Evolutionary conservation across 1,140 invertebrate genomes (phyloP).

Genomic region (Monomorium pharaonis): DNA sequence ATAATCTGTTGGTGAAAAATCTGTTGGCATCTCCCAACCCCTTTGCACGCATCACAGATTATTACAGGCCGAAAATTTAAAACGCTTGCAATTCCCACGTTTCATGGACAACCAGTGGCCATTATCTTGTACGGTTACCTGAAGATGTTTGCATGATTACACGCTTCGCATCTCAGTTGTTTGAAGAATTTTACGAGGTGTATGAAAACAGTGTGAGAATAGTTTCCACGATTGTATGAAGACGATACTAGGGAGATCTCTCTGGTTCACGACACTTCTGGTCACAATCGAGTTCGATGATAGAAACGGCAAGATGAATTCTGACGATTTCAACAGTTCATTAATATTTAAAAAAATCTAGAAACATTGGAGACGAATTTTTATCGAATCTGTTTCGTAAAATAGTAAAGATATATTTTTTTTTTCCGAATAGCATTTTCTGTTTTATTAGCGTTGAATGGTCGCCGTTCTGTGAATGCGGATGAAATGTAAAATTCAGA

Average conservation of each 20-base stretch:
- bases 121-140: conserved; percentile 34
- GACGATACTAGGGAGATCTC: neutral
- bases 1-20: neutral
- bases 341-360: neutral
- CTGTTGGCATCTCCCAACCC: neutral
- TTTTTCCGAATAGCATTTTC: neutral
- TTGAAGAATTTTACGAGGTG: conserved; percentile 35
- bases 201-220: neutral
- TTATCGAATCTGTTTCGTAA: neutral
- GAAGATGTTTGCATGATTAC: conserved; percentile 65
- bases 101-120: conserved; percentile 1
- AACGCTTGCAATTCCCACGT: conserved; percentile 50
- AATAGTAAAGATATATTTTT: neutral
- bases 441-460: neutral
- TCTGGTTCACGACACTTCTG: neutral
- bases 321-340: neutral
- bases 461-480: neutral
- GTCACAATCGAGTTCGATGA: neutral
- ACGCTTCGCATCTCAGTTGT: conserved; percentile 49
- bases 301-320: neutral
- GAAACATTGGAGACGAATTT: neutral
- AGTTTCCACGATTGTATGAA: conserved; percentile 7
- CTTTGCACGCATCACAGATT: neutral
- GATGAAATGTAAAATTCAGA: neutral
- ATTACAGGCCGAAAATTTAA: conserved; percentile 48